Evolutionary conservation across 2,888 invertebrate genomes (phyloP).

Genomic region (Cecidostiba fungosa): DNA sequence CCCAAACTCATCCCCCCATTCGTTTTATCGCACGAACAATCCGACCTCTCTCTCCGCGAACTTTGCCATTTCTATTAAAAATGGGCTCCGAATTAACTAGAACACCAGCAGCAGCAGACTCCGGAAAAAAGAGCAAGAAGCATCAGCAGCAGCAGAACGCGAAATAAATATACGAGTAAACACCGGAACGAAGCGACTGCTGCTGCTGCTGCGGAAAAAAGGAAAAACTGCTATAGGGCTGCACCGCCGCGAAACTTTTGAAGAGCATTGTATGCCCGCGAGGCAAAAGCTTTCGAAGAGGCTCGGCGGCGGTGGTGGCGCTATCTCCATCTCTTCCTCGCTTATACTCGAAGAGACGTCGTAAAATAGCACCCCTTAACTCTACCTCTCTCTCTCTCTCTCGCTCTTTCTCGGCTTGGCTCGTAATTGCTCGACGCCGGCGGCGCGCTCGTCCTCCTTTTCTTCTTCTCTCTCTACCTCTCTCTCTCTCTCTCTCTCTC

Average conservation of each 20-base stretch:
- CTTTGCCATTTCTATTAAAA: slow-evolving; percentile 21
- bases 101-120: not conserved
- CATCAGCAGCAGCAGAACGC: not conserved
- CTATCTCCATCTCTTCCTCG: not conserved
- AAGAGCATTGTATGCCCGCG: slow-evolving; percentile 52
- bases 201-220: not conserved
- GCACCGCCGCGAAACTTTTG: slow-evolving; percentile 49
- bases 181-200: slow-evolving; percentile 1
- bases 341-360: slow-evolving; percentile 15
- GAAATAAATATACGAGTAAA: slow-evolving; percentile 21
- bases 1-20: not conserved
- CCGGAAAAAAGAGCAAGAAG: not conserved
- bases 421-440: slow-evolving; percentile 51
- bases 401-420: slow-evolving; percentile 24
- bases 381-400: slow-evolving; percentile 44
- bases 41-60: not conserved
- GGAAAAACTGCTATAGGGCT: not conserved
- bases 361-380: slow-evolving; percentile 39
- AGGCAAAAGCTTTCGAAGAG: slow-evolving; percentile 28
- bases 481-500: slow-evolving; percentile 38
- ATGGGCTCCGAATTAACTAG: not conserved
- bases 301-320: slow-evolving; percentile 15
- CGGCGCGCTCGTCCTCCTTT: slow-evolving; percentile 18
- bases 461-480: slow-evolving; percentile 43
- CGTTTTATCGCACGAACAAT: slow-evolving; percentile 8